These are phyloP conservation scores for Rhopalosiphum nymphaeae DNA, from an alignment of 2,888 invertebrate species.

Conservation along the genomic window DNA sequence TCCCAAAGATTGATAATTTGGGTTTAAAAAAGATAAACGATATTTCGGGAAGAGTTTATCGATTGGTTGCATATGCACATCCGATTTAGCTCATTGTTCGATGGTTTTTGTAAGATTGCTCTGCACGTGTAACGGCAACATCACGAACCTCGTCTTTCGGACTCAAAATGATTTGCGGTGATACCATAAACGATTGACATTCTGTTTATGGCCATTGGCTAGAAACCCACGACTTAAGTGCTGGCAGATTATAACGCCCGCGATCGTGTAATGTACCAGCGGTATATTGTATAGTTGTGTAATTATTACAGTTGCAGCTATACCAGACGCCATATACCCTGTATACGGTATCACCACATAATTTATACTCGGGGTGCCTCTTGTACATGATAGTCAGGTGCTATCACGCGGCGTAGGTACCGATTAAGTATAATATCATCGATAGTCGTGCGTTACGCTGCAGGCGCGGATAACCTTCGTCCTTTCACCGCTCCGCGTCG, in stretches of 20 bases:
- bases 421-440: conserved; percentile 17
- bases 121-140: not conserved
- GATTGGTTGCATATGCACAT: not conserved
- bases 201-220: not conserved
- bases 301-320: not conserved
- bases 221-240: not conserved
- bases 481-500: conserved; percentile 21
- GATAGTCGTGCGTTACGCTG: conserved; percentile 2
- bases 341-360: not conserved
- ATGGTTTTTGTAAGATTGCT: not conserved
- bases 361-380: not conserved
- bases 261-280: not conserved
- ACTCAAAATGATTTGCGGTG: not conserved
- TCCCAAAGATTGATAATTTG: not conserved
- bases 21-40: not conserved
- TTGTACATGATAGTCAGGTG: not conserved
- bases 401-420: not conserved
- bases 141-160: not conserved
- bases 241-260: not conserved
- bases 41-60: not conserved
- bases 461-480: conserved; percentile 34
- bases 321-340: not conserved
- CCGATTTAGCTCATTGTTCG: not conserved
- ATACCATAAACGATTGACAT: not conserved
- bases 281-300: not conserved